Percentiles rank a stretch among this genome's conserved stretches.
phyloP scores from a whole-genome alignment of 2,888 invertebrate species.

The Mycogona germanica region DNA sequence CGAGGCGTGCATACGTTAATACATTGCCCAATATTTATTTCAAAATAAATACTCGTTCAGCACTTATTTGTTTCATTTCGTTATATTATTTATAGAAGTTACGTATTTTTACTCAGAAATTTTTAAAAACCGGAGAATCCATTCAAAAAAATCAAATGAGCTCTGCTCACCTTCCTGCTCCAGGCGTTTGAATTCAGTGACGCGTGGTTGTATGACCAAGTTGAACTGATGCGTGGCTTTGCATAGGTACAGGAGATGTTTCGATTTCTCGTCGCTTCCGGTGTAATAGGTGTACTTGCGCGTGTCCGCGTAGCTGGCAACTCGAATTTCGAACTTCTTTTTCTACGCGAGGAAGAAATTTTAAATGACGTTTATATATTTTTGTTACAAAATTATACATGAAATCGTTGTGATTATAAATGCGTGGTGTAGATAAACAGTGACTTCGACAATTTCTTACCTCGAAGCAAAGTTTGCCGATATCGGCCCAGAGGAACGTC shows the following conservation, averaged over 20 bases:
- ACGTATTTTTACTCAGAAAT: too few species aligned
- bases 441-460: conserved; percentile 35
- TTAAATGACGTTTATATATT: conserved; percentile 15
- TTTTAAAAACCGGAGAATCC: too few species aligned
- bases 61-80: not conserved
- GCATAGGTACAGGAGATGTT: conserved; percentile 73
- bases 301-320: conserved; percentile 52
- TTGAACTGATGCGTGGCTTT: conserved; percentile 89
- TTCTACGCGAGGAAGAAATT: conserved; percentile 41
- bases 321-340: conserved; percentile 93
- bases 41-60: not conserved
- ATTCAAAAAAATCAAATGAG: not conserved
- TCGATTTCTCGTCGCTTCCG: conserved; percentile 84
- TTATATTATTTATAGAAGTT: not conserved
- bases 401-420: conserved; percentile 5
- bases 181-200: conserved; percentile 65
- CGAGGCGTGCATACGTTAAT: too few species aligned
- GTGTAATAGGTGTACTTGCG: conserved; percentile 69
- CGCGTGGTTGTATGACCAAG: conserved; percentile 69
- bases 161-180: conserved; percentile 66
- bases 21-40: too few species aligned
- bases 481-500: conserved; percentile 89
- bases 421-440: not conserved
- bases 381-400: conserved; percentile 5
- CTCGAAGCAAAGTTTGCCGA: conserved; percentile 89